Evolutionary conservation across 2,113 vertebrate species (phyloP).

Genomic region (Oryzias curvinotus): DNA sequence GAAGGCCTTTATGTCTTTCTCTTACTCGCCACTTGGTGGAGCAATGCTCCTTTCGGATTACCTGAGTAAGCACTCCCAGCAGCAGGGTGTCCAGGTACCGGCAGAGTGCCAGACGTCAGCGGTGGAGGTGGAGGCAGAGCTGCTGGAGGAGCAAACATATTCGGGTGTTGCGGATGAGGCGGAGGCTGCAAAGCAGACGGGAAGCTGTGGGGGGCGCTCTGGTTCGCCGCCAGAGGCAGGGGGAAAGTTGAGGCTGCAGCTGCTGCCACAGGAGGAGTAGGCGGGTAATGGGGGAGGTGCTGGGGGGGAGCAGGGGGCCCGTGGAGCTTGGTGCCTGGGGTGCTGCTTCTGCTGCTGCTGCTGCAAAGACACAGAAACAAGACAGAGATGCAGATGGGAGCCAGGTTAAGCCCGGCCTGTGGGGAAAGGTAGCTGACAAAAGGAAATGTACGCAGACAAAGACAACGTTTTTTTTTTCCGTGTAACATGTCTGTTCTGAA

Average conservation of each 20-base stretch:
- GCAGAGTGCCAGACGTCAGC: conserved; percentile 92
- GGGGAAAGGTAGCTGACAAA: no score
- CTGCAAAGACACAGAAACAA: conserved; percentile 66
- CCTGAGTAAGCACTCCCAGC: conserved; percentile 94
- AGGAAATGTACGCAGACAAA: no score
- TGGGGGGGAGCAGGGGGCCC: conserved; percentile 71
- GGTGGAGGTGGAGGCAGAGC: conserved; percentile 96
- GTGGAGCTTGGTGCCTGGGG: conserved; percentile 89
- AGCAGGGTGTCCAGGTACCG: conserved; percentile 92
- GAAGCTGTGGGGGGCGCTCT: conserved; percentile 87
- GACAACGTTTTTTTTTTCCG: no score
- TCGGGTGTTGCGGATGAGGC: conserved; percentile 93
- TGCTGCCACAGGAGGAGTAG: conserved; percentile 57
- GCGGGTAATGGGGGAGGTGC: conserved; percentile 84
- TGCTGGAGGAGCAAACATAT: conserved; percentile 98
- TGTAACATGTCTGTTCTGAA: no score
- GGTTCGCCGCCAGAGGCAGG: conserved; percentile 83
- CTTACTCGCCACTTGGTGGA: conserved; percentile 24
- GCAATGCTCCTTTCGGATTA: conserved; percentile 59
- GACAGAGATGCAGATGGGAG: conserved; percentile 16
- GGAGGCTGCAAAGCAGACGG: conserved; percentile 87
- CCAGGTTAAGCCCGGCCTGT: conserved; percentile 37
- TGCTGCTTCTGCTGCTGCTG: conserved; percentile 97
- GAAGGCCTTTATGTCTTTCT: conserved; percentile 3
- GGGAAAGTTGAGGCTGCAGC: conserved; percentile 81